Evolutionary conservation across 2,888 invertebrate species (phyloP).

Genomic region (Meandrusa payeni): DNA sequence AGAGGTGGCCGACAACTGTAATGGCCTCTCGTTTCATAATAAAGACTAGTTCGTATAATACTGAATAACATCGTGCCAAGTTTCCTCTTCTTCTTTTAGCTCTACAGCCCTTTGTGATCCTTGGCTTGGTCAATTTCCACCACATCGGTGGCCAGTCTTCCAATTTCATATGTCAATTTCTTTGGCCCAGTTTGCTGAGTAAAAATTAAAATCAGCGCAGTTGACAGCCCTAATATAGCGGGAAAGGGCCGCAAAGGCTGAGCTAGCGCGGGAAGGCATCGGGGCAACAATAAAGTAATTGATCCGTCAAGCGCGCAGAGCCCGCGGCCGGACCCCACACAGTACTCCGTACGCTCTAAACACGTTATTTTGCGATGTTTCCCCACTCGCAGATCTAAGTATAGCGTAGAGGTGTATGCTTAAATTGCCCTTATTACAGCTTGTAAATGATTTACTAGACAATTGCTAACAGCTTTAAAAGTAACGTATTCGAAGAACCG

Average conservation of each 20-base stretch:
- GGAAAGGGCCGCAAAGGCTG: constrained; percentile 27
- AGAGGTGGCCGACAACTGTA: too few relatives aligned
- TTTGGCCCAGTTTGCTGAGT: too few relatives aligned
- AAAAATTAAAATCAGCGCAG: too few relatives aligned
- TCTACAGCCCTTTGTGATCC: too few relatives aligned
- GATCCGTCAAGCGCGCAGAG: constrained; percentile 56
- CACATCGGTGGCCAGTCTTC: too few relatives aligned
- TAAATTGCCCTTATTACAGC: constrained; percentile 10
- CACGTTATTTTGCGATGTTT: constrained; percentile 47
- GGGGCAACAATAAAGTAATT: constrained; percentile 59
- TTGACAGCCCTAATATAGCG: constrained; percentile 33
- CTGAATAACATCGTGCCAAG: too few relatives aligned
- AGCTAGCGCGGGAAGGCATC: constrained; percentile 19
- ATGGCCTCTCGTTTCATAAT: too few relatives aligned
- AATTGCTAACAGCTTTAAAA: constrained; percentile 22
- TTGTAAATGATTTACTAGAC: constrained; percentile 13
- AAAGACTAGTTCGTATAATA: too few relatives aligned
- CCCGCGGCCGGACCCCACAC: constrained; percentile 60
- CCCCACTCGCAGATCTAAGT: constrained; percentile 30
- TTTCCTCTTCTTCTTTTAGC: too few relatives aligned
- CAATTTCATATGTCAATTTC: too few relatives aligned
- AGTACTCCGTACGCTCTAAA: constrained; percentile 33
- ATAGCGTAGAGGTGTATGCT: constrained; percentile 21
- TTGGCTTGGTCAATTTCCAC: too few relatives aligned
- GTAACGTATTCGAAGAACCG: too few relatives aligned